Evolutionary conservation across 2,113 vertebrate species (phyloP).

Genomic region (Gnathonemus echidnorhynchus): DNA sequence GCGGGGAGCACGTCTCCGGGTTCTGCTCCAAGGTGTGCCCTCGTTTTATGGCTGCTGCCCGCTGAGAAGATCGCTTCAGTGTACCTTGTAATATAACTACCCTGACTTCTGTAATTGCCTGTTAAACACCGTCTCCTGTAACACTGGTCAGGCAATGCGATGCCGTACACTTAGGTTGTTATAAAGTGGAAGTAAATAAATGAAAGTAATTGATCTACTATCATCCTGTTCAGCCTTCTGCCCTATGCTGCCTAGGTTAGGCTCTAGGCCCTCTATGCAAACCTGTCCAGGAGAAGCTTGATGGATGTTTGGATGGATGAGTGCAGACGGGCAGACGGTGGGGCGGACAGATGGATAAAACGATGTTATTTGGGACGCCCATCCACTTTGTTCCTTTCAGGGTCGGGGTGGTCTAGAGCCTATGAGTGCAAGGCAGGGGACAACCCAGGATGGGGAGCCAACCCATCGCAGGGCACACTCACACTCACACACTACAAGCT

Average conservation of each 20-base stretch:
- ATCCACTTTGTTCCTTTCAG: not conserved
- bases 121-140: not conserved
- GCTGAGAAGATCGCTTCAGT: not conserved
- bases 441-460: not conserved
- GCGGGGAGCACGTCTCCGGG: not conserved
- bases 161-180: not conserved
- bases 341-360: not conserved
- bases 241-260: not conserved
- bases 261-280: not conserved
- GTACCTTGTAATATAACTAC: not conserved
- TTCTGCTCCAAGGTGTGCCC: not conserved
- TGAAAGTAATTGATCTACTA: not conserved
- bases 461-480: not conserved
- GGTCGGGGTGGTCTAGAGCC: not conserved
- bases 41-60: not conserved
- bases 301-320: not conserved
- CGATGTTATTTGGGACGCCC: not conserved
- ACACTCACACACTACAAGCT: not conserved
- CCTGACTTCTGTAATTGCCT: not conserved
- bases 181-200: not conserved
- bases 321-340: no score
- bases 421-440: not conserved
- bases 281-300: not conserved
- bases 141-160: not conserved
- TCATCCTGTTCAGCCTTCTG: not conserved